Conservation (phyloP, 2,888 invertebrate species). For the Limnephilus rhombicus region DNA sequence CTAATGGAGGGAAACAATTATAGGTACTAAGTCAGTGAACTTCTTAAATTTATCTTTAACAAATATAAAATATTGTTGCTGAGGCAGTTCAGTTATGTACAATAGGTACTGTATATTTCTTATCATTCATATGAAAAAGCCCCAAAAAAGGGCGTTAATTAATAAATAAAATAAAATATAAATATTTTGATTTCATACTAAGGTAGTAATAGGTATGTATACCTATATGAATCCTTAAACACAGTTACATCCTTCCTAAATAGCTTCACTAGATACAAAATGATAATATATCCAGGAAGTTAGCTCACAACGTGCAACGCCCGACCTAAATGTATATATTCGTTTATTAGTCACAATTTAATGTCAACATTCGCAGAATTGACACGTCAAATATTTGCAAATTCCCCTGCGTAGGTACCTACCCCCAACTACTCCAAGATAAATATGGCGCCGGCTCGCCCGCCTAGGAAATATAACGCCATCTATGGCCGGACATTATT, state of each 20-base stretch:
- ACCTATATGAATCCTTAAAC: no score
- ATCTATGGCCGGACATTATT: neutral
- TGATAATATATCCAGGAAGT: neutral
- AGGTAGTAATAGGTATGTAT: no score
- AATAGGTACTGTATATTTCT: no score
- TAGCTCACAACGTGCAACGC: neutral
- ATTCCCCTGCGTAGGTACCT: conserved; percentile 49
- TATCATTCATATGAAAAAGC: no score
- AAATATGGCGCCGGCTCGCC: conserved; percentile 28
- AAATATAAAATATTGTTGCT: no score
- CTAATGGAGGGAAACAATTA: no score
- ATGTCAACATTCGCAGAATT: conserved; percentile 79
- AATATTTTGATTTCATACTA: no score
- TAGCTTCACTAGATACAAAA: neutral
- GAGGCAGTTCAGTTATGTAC: no score
- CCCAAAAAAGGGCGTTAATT: no score
- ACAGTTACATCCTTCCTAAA: neutral
- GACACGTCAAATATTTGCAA: conserved; percentile 80
- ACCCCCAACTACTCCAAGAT: conserved; percentile 23
- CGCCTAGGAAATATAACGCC: neutral
- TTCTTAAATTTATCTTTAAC: no score
- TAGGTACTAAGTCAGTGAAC: no score
- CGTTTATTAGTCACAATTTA: conserved; percentile 78
- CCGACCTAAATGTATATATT: conserved; percentile 49
- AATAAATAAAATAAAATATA: no score